A percentile compares a stretch with the other conserved stretches of the same genome.
phyloP scores from a whole-genome alignment of 2,113 vertebrate species.

The Chaetorhynchus papuensis region DNA sequence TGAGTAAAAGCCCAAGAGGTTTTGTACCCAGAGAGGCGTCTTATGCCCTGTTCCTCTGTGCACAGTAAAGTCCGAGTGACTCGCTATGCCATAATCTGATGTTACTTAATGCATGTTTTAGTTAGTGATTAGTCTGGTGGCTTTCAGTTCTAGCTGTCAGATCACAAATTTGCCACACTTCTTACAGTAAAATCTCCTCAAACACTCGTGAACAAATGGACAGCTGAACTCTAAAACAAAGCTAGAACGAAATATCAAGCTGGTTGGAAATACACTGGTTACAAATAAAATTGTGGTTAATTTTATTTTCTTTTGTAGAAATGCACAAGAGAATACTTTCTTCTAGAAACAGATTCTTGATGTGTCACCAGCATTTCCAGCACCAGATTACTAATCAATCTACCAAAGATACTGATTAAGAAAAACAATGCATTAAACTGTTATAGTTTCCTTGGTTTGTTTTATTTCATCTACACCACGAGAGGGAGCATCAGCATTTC shows the following conservation, averaged over 20 bases:
- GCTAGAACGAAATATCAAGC: background rate
- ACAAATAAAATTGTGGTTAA: background rate
- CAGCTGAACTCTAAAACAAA: background rate
- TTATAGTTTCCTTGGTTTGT: background rate
- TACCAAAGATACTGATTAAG: background rate
- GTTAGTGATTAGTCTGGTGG: background rate
- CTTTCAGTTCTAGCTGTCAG: background rate
- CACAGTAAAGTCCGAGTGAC: background rate
- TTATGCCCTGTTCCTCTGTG: background rate
- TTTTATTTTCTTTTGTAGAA: background rate
- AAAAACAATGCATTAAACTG: background rate
- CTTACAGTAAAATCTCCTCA: background rate
- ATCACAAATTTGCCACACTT: background rate
- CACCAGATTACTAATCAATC: background rate
- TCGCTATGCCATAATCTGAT: background rate
- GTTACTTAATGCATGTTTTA: background rate
- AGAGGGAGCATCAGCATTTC: constrained; percentile 60
- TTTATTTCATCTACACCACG: constrained; percentile 1
- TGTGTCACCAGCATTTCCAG: background rate
- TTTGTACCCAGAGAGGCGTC: background rate
- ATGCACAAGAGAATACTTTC: background rate
- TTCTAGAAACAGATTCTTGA: background rate
- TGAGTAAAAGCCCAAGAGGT: background rate
- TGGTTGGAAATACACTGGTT: background rate
- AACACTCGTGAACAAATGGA: background rate